Conservation (phyloP, 2,113 vertebrate genomes). For the Arenaria interpres region DNA sequence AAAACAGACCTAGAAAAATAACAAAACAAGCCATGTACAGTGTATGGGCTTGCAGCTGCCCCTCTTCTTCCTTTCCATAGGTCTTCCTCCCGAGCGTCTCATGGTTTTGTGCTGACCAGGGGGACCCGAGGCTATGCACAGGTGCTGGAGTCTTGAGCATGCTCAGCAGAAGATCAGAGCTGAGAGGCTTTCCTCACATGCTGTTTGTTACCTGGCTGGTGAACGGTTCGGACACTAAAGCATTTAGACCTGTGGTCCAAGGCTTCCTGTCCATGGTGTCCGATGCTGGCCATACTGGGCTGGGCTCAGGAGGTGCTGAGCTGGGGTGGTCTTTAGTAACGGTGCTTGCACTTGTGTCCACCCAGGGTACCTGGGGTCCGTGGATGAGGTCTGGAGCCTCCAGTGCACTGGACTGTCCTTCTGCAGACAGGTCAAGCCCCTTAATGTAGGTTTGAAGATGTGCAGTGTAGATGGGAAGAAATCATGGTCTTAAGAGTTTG, state of each 20-base stretch:
- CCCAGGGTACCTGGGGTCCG: fast-evolving
- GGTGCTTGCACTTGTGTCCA: not conserved
- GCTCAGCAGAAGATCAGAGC: not conserved
- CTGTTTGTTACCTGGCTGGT: not conserved
- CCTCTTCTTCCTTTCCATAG: not conserved
- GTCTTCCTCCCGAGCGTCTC: not conserved
- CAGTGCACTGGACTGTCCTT: not conserved
- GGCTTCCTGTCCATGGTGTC: not conserved
- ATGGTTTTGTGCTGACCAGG: fast-evolving
- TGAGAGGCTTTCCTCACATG: not conserved
- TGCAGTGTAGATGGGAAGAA: not conserved
- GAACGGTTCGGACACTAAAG: not conserved
- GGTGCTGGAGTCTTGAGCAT: fast-evolving
- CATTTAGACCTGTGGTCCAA: not conserved
- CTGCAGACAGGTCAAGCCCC: not conserved
- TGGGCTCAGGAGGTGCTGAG: not conserved
- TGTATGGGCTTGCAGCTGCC: not conserved
- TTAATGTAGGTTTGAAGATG: not conserved
- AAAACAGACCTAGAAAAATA: not conserved
- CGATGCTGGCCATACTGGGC: not conserved
- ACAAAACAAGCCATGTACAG: not conserved
- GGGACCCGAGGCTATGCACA: not conserved
- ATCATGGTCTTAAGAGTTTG: not conserved
- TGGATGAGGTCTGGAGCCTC: not conserved
- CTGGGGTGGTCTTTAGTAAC: fast-evolving